Conservation (phyloP, 1,140 invertebrate genomes). For the Eufriesea mexicana region DNA sequence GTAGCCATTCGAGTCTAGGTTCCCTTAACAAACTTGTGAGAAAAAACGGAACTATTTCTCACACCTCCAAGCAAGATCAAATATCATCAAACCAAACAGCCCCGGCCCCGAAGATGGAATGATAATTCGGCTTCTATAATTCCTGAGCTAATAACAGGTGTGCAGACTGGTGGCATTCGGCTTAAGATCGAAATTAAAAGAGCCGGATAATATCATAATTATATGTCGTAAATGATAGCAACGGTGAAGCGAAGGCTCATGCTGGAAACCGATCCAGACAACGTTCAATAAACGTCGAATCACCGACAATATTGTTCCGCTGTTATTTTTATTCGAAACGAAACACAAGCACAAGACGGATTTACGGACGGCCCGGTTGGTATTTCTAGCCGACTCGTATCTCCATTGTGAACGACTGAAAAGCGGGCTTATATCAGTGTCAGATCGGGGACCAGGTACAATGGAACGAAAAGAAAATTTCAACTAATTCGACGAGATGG, state of each 20-base stretch:
- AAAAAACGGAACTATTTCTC: background rate
- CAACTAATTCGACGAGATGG: slow-evolving; percentile 72
- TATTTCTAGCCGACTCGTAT: slow-evolving; percentile 26
- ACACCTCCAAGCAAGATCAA: too few relatives aligned
- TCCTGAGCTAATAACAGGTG: slow-evolving; percentile 8
- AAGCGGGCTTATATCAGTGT: slow-evolving; percentile 69
- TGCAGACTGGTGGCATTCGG: background rate
- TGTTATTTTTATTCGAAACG: slow-evolving; percentile 48
- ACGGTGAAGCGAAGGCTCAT: background rate
- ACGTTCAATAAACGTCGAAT: slow-evolving; percentile 43
- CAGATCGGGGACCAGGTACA: slow-evolving; percentile 66
- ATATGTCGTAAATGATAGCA: slow-evolving; percentile 28
- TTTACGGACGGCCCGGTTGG: background rate
- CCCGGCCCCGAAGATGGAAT: background rate
- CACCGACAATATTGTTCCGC: slow-evolving; percentile 34
- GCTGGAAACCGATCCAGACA: slow-evolving; percentile 26
- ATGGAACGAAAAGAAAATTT: slow-evolving; percentile 69
- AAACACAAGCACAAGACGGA: slow-evolving; percentile 25
- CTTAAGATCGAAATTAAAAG: slow-evolving; percentile 40
- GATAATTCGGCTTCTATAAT: slow-evolving; percentile 1
- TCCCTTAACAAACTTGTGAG: background rate
- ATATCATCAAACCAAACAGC: background rate
- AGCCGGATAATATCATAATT: slow-evolving; percentile 26
- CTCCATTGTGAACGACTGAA: slow-evolving; percentile 38
- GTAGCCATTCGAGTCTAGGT: too few relatives aligned